Evolutionary conservation across 2,113 vertebrate species (phyloP).

Genomic region (Rhynchomys soricoides): DNA sequence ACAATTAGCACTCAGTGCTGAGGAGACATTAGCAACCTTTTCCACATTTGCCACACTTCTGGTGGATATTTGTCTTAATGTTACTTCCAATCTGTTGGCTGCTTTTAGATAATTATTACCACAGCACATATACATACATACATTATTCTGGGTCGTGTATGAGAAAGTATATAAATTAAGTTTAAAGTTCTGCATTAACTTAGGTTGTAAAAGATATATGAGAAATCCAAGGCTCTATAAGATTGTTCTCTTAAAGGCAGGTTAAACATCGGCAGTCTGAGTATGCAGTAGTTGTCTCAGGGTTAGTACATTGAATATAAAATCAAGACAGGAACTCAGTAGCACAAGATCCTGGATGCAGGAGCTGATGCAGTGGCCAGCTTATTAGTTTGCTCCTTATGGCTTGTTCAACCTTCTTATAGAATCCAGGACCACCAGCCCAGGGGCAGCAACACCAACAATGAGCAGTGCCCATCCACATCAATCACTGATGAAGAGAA

Average conservation of each 20-base stretch:
- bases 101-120: neutral
- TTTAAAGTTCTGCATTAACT: neutral
- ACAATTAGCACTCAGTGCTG: neutral
- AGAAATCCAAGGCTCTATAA: neutral
- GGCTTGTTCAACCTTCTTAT: neutral
- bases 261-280: neutral
- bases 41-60: neutral
- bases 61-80: neutral
- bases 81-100: neutral
- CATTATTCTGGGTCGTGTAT: neutral
- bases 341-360: neutral
- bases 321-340: neutral
- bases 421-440: neutral
- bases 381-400: neutral
- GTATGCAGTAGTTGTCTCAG: neutral
- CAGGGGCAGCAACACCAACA: neutral
- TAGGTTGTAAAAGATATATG: neutral
- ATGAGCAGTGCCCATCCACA: neutral
- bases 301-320: neutral
- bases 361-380: neutral
- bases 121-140: neutral
- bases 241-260: neutral
- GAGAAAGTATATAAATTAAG: neutral
- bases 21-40: neutral
- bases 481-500: neutral